Conservation (phyloP, 2,113 vertebrate species). For the Maccullochella peelii region DNA sequence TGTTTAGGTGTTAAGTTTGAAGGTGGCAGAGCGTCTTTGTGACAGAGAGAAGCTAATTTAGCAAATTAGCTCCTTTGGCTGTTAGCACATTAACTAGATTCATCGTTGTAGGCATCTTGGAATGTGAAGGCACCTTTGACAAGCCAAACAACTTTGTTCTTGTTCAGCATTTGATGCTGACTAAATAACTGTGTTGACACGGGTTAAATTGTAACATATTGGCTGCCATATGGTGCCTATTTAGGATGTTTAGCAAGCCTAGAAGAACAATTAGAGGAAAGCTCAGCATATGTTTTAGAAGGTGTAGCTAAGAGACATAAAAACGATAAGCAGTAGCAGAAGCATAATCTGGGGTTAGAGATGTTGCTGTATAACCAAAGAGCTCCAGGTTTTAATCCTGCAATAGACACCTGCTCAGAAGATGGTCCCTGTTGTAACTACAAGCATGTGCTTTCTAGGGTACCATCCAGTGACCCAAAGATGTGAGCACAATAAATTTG, state of each 20-base stretch:
- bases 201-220: slow-evolving; percentile 26
- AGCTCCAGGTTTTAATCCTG: slow-evolving; percentile 2
- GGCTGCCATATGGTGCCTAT: slow-evolving; percentile 31
- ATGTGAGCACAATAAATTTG: too few species aligned
- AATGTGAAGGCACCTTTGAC: neutral
- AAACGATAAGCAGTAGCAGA: neutral
- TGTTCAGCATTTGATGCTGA: slow-evolving; percentile 1
- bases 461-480: too few species aligned
- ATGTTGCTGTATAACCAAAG: neutral
- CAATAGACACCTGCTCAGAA: neutral
- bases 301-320: neutral
- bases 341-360: neutral
- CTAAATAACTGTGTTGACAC: neutral
- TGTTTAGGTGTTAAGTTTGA: too few species aligned
- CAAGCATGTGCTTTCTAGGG: too few species aligned
- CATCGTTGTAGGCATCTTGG: neutral
- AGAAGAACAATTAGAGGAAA: slow-evolving; percentile 25
- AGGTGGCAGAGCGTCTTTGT: neutral
- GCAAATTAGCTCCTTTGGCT: neutral
- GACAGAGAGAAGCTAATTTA: neutral
- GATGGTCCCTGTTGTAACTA: too few species aligned
- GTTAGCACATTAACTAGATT: neutral
- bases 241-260: slow-evolving; percentile 13
- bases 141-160: neutral
- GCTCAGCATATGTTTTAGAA: neutral